Evolutionary conservation across 2,113 vertebrate species (phyloP).

Genomic region (Actenoides lindsayi): DNA sequence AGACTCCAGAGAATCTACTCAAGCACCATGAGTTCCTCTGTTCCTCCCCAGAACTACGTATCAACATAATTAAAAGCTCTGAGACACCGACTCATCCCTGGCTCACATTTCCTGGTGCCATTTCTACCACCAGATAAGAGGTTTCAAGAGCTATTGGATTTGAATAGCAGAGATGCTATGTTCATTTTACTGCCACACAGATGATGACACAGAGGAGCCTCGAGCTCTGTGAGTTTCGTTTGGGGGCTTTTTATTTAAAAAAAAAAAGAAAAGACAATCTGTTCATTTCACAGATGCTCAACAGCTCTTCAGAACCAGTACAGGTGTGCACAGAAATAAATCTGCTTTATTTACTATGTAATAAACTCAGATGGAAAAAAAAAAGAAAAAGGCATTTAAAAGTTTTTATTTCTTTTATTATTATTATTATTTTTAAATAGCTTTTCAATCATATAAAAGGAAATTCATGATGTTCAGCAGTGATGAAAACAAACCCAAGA

Average conservation of each 20-base stretch:
- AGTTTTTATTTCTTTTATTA: neutral
- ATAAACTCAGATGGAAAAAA: neutral
- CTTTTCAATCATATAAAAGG: neutral
- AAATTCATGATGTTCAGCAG: neutral
- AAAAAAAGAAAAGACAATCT: neutral
- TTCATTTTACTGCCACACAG: neutral
- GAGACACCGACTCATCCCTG: neutral
- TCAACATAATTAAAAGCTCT: neutral
- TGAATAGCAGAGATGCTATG: neutral
- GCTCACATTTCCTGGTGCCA: neutral
- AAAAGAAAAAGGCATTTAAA: neutral
- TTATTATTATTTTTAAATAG: neutral
- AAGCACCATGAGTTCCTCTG: accelerated
- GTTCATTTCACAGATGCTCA: slow-evolving; percentile 26
- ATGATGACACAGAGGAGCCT: neutral
- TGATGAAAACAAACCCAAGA: neutral
- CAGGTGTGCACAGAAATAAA: slow-evolving; percentile 47
- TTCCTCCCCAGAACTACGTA: neutral
- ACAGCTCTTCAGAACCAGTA: slow-evolving; percentile 20
- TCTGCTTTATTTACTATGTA: slow-evolving; percentile 44
- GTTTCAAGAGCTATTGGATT: neutral
- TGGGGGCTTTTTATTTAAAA: neutral
- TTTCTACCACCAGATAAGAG: neutral
- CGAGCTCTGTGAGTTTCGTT: neutral
- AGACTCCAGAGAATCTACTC: neutral